Base-by-base conservation (phyloP, 2,797 vertebrate genomes). In the Novumbra hubbsi region DNA sequence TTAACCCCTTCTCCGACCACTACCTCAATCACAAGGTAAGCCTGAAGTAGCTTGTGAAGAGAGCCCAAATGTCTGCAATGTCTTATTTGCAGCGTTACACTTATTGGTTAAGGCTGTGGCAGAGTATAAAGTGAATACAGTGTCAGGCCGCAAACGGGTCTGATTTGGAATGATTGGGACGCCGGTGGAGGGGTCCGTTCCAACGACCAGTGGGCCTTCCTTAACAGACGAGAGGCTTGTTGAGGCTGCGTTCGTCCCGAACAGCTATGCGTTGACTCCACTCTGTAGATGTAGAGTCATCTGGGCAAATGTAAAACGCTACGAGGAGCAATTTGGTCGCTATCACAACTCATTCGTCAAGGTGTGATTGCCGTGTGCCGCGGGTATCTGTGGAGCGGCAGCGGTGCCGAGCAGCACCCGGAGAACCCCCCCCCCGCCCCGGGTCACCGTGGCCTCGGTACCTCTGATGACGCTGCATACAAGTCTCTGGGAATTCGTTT, bases 291-390 rank as follows among this genome's bases (percentile, higher is more conserved):
- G 90, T 80, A 83, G 76, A 84, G 88, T 88, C 88, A 85, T 89
- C 63, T 69, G 75, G 83, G 86, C 81, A 80, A 87, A 91, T 88
- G 90, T 90, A 73, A 78, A 85, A 85, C 90, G 82, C 85, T 90
- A 89, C 89, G 74, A 84, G 85, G 88, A 89, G 87, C 89, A 92
- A 92, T 92, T 92, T 91, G 86, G 81, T 78, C 79, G 77, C 88
- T 89, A 91, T 92, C 90, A 86, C 80, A 74, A 84, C 88, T 88
- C 91, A 89, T 94, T 91, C 91, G 91, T 93, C 92, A 92, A 81
- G 48, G 80, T 78, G 85, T 87, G 90, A 92, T 92, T 91, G 88
- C 84, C 72, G 84, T 86, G 89, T 91, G n/a, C n/a, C 76, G 80
- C 11, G 84, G 32, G 83, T 93, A 91, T 92, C 91, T 91, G 62